Percentiles rank a stretch among this genome's conserved stretches.
These are phyloP conservation scores for Orchestia grillus DNA, from an alignment of 1,140 invertebrate species.

Conservation along the genomic window DNA sequence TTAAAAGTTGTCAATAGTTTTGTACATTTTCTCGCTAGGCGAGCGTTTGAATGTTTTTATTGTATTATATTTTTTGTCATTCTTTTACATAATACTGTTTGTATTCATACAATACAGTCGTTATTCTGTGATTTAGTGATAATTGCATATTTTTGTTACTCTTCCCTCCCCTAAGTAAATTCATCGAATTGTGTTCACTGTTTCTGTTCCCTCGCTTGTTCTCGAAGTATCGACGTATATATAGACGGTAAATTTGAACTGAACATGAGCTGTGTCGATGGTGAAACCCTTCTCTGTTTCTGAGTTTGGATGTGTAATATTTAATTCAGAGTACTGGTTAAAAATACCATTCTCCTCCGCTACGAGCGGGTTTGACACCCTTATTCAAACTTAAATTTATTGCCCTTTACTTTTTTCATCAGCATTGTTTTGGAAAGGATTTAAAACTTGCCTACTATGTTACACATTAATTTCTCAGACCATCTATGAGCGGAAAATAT, in stretches of 20 bases:
- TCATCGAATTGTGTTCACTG: not conserved
- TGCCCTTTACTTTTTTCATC: not conserved
- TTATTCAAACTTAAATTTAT: not conserved
- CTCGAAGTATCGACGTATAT: not conserved
- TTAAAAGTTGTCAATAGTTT: not conserved
- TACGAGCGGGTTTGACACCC: not conserved
- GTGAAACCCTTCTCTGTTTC: not conserved
- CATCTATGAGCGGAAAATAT: no score
- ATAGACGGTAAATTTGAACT: not conserved
- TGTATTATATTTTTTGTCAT: not conserved
- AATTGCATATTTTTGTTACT: not conserved
- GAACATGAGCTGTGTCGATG: not conserved
- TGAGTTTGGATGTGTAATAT: not conserved
- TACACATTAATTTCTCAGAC: no score
- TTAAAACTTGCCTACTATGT: not conserved
- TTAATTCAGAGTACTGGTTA: not conserved
- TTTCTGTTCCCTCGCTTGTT: not conserved
- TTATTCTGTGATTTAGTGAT: not conserved
- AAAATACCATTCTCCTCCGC: not conserved
- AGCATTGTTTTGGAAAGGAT: not conserved
- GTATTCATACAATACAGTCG: not conserved
- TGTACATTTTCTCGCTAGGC: not conserved
- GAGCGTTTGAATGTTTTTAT: not conserved
- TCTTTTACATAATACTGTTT: not conserved
- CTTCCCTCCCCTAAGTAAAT: not conserved